Base-by-base conservation (phyloP, 2,113 vertebrate genomes). In the Dicaeum eximium region DNA sequence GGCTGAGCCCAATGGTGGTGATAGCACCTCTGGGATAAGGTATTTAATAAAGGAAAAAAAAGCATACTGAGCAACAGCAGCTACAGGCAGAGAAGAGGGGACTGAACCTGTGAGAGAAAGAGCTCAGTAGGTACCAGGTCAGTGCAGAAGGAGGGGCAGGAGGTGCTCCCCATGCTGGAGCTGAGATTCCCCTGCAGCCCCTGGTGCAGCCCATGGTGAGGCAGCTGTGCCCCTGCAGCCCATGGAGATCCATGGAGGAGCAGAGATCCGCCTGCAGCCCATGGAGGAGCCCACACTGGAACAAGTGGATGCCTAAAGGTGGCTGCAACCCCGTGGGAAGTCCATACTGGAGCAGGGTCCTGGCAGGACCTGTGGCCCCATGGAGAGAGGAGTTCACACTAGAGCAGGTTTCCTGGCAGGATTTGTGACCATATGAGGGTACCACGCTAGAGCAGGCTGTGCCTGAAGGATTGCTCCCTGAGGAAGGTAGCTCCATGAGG, bases 221-320 rank as follows among this genome's bases (percentile, higher is more conserved):
- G 15, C 37, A 66, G 28, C 28, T 80, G 77, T n/a, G 25, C 15
- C 10, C 8, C 44, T 45, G 28, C 45, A 74, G 37, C 28, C 77
- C 28, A 5, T 12, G 23, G 30, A 44, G 7, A 4, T 33, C 51
- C 37, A 13, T 16, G 23, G 28, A 2, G 2, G 33, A 38, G 23
- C 33, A 30, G 33, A 60, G 10, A 53, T 66, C 28, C 20, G n/a
- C 7, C 33, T 58, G 19, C 67, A 51, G 1, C 10, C 44, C 9
- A 1, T 1, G 30, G n/a, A 54, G 69, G 18, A 81, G 6, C n/a
- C 28, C 28, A n/a, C 0, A 0, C 10, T 13, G 16, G 33, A 58
- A 3, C 8, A 51, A 2, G 12, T 53, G 33, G 18, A 19, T 60
- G 12, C 7, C 27, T 45, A 45, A 60, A 77, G 17, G 12, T 33